phyloP scores from a whole-genome alignment of 2,113 vertebrate species.

The Antechinus flavipes region DNA sequence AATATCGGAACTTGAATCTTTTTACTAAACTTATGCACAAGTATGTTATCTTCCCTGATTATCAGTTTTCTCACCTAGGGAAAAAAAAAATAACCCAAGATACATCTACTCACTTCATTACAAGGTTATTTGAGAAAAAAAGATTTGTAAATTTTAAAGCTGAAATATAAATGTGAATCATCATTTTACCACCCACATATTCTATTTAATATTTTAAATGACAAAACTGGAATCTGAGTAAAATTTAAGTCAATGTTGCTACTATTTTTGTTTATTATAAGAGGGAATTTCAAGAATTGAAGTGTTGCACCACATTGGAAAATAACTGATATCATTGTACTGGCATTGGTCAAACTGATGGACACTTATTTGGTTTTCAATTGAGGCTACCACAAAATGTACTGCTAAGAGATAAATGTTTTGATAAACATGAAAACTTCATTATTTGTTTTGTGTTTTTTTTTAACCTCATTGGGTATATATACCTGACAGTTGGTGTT shows the following conservation, averaged over 20 bases:
- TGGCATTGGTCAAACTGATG: no score
- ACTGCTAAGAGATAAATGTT: not conserved
- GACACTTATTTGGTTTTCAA: no score
- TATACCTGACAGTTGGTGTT: no score
- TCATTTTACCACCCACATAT: not conserved
- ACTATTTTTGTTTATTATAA: not conserved
- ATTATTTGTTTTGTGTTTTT: not conserved
- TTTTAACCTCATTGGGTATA: not conserved
- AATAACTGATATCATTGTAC: not conserved
- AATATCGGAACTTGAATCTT: not conserved
- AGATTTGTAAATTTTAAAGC: not conserved
- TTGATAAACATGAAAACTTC: not conserved
- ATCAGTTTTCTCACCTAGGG: not conserved
- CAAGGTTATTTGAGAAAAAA: not conserved
- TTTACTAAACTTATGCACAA: not conserved
- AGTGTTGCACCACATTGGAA: not conserved
- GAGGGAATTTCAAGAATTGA: not conserved
- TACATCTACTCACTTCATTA: not conserved
- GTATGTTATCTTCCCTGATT: not conserved
- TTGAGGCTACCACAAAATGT: not conserved
- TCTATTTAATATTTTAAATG: not conserved
- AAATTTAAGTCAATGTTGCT: not conserved
- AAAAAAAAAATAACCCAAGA: not conserved
- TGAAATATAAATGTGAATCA: not conserved
- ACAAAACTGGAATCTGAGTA: not conserved